These are phyloP conservation scores for Hirudo medicinalis DNA, from an alignment of 1,140 invertebrate genomes.

Conservation along the genomic window DNA sequence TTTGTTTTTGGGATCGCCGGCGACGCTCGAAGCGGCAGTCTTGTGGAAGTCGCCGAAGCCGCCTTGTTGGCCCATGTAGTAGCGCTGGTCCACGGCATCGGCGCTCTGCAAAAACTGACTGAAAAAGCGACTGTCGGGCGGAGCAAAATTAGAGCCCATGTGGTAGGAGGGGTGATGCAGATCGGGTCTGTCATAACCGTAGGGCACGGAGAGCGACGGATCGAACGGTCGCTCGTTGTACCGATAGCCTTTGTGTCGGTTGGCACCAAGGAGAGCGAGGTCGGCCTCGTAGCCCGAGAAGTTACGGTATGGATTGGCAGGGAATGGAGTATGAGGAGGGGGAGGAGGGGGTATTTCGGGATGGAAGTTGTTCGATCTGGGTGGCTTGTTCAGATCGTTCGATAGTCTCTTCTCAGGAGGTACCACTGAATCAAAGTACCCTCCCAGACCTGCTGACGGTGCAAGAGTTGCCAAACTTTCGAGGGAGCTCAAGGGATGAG, in stretches of 20 bases:
- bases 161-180: conserved; percentile 4
- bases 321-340: neutral
- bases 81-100: conserved; percentile 1
- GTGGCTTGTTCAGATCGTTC: neutral
- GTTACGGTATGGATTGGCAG: neutral
- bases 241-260: conserved; percentile 6
- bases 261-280: neutral
- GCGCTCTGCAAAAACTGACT: conserved; percentile 10
- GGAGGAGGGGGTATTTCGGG: too few relatives aligned
- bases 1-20: too few relatives aligned
- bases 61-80: neutral
- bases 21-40: too few relatives aligned
- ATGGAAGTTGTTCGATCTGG: neutral
- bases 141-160: neutral
- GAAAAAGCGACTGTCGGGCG: neutral
- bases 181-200: neutral
- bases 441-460: neutral
- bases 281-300: neutral
- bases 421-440: neutral
- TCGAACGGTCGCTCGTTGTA: conserved; percentile 10
- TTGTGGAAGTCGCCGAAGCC: neutral
- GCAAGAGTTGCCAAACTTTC: conserved; percentile 1
- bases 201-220: neutral
- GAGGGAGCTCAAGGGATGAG: neutral
- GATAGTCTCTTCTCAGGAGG: neutral